Percentiles rank a stretch among this genome's conserved stretches.
These are phyloP conservation scores for Drosophila parthenogenetica DNA, from an alignment of 2,888 invertebrate species.

Conservation along the genomic window DNA sequence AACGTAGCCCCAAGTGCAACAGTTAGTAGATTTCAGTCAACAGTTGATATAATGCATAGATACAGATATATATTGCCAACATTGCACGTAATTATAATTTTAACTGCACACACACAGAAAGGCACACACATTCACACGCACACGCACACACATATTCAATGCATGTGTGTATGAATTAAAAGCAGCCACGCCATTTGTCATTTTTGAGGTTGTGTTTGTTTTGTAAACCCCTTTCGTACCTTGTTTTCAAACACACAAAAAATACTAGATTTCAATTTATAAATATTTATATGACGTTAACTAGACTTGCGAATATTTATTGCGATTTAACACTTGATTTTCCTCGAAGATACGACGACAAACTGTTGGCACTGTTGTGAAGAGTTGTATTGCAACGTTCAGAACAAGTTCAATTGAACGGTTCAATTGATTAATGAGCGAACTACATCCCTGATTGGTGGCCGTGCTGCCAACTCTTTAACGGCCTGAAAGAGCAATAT, in stretches of 20 bases:
- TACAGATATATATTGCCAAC: conserved; percentile 43
- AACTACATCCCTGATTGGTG: too few relatives aligned
- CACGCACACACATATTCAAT: conserved; percentile 7
- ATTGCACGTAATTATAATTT: conserved; percentile 61
- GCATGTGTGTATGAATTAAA: conserved; percentile 23
- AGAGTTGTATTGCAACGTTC: conserved; percentile 13
- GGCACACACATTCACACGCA: conserved; percentile 15
- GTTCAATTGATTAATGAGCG: too few relatives aligned
- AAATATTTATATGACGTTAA: conserved; percentile 30
- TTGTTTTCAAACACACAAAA: conserved; percentile 30
- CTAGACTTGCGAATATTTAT: conserved; percentile 19
- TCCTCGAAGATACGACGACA: conserved; percentile 46
- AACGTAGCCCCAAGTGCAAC: conserved; percentile 3
- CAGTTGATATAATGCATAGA: conserved; percentile 12
- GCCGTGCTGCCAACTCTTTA: too few relatives aligned
- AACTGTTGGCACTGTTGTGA: conserved; percentile 51
- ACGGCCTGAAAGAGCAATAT: too few relatives aligned
- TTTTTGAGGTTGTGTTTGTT: conserved; percentile 65
- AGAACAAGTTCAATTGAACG: too few relatives aligned
- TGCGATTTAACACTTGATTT: conserved; percentile 33
- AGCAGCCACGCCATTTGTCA: conserved; percentile 68
- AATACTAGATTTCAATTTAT: conserved; percentile 25
- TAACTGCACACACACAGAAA: conserved; percentile 38
- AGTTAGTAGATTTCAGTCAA: not conserved
- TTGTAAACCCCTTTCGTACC: conserved; percentile 19